Conservation (phyloP, 1,140 invertebrate species). For the Hormaphis cornu region DNA sequence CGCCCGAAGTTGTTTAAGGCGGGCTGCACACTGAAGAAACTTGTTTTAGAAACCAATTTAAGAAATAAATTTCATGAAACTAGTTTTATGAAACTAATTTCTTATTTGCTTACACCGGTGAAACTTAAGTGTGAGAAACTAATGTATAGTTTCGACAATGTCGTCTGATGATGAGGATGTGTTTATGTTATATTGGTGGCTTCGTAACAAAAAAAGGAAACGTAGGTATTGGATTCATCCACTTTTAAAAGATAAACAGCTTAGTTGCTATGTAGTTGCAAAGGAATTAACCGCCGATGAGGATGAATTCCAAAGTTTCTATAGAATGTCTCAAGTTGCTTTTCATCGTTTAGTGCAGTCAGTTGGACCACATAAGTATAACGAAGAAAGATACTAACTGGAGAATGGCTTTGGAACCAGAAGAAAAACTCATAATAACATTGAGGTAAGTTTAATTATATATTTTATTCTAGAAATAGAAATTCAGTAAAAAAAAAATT, state of each 20-base stretch:
- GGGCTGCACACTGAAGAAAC: background rate
- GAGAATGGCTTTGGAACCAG: background rate
- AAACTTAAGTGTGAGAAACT: background rate
- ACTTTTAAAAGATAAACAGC: background rate
- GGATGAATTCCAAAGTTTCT: constrained; percentile 2
- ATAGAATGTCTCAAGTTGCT: background rate
- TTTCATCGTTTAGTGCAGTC: background rate
- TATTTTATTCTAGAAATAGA: background rate
- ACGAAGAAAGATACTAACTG: background rate
- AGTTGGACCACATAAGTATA: background rate
- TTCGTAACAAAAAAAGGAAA: background rate
- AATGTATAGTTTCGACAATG: background rate
- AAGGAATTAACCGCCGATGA: background rate
- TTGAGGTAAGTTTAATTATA: background rate
- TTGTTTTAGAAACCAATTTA: background rate
- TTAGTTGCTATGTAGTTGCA: background rate
- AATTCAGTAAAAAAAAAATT: too few species aligned
- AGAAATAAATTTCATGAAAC: background rate
- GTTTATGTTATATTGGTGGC: background rate
- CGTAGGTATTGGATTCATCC: background rate
- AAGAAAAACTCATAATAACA: constrained; percentile 8
- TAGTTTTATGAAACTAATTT: background rate
- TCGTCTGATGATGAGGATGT: background rate
- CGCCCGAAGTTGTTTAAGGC: too few species aligned
- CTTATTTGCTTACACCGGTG: background rate